Evolutionary conservation across 2,888 invertebrate genomes (phyloP).

Genomic region (Meta bourneti): DNA sequence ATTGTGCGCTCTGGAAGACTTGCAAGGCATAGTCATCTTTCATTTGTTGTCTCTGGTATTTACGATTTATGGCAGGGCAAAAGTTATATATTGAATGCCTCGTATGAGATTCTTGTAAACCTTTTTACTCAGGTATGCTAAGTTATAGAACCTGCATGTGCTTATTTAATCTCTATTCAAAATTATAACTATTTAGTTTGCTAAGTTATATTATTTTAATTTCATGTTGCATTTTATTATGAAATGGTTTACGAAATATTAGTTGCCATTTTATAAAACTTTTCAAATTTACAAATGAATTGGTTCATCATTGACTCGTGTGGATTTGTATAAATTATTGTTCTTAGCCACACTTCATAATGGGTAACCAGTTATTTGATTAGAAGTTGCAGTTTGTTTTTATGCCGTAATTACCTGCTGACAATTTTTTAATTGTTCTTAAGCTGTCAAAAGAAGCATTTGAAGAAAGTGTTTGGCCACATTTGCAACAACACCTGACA

Average conservation of each 20-base stretch:
- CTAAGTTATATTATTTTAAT: not conserved
- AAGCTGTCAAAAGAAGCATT: slow-evolving; percentile 56
- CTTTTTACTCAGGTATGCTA: slow-evolving; percentile 83
- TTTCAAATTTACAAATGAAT: too few species aligned
- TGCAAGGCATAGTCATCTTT: slow-evolving; percentile 82
- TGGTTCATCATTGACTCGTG: too few species aligned
- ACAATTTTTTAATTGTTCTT: not conserved
- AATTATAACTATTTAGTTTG: not conserved
- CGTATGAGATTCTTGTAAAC: slow-evolving; percentile 85
- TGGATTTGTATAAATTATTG: too few species aligned
- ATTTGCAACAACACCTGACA: slow-evolving; percentile 46
- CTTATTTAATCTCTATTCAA: too few species aligned
- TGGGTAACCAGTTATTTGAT: too few species aligned
- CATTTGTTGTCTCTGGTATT: slow-evolving; percentile 82
- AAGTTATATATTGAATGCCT: slow-evolving; percentile 85
- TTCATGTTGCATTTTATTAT: not conserved
- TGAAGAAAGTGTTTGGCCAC: slow-evolving; percentile 48
- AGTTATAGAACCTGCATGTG: not conserved
- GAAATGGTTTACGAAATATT: too few species aligned
- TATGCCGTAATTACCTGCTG: too few species aligned
- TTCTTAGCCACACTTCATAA: too few species aligned
- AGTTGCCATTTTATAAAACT: too few species aligned
- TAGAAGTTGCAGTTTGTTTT: too few species aligned
- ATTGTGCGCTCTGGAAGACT: slow-evolving; percentile 86
- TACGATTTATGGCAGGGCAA: slow-evolving; percentile 84